phyloP scores from a whole-genome alignment of 2,113 vertebrate genomes.

The Corythaixoides concolor region DNA sequence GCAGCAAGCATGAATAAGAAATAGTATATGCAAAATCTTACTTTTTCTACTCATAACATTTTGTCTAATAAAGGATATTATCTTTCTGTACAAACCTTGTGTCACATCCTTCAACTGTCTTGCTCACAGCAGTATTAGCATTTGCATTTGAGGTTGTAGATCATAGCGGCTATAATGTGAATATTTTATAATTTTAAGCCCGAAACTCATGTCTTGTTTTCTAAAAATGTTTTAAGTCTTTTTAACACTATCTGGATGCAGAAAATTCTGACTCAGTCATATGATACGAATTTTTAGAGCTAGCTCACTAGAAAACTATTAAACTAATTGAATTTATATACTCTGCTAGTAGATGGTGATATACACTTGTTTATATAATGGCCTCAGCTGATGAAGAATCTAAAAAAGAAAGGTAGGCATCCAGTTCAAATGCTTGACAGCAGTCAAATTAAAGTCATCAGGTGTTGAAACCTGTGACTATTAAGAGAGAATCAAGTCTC shows the following conservation, averaged over 20 bases:
- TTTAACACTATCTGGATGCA: neutral
- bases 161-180: neutral
- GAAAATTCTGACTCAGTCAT: neutral
- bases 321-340: neutral
- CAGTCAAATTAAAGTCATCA: neutral
- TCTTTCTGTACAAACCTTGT: neutral
- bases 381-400: neutral
- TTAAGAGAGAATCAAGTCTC: neutral
- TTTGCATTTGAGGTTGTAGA: neutral
- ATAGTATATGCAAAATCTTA: neutral
- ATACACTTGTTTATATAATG: neutral
- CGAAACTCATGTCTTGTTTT: neutral
- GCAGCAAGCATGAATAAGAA: neutral
- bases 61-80: neutral
- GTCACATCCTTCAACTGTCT: neutral
- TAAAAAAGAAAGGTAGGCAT: neutral
- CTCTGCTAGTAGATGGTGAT: neutral
- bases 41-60: neutral
- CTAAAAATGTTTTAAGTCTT: neutral
- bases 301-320: neutral
- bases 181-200: neutral
- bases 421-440: neutral
- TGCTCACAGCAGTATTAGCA: neutral
- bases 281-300: neutral
- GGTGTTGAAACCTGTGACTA: neutral